A percentile compares a stretch with the other conserved stretches of the same genome.
phyloP scores from a whole-genome alignment of 2,888 invertebrate species.

The Andrena minutula region DNA sequence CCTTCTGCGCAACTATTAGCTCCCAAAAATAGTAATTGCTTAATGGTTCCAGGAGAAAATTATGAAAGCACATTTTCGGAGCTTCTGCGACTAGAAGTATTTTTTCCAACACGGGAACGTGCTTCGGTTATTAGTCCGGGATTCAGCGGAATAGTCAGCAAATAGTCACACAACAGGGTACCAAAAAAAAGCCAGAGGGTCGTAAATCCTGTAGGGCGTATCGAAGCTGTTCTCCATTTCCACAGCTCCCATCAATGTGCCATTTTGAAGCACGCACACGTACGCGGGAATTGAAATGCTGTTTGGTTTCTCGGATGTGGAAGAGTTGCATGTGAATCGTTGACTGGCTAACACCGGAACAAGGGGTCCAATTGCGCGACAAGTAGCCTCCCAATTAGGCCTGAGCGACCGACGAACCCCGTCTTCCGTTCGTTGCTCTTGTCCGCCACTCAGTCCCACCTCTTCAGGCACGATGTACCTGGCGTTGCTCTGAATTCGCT shows the following conservation, averaged over 20 bases:
- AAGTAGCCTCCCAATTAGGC: conserved; percentile 27
- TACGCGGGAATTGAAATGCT: neutral
- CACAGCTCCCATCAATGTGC: neutral
- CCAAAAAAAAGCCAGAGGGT: no score
- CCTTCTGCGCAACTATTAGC: no score
- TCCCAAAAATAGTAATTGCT: no score
- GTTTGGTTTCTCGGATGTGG: neutral
- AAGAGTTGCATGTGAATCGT: neutral
- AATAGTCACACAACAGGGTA: no score
- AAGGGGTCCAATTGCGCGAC: conserved; percentile 22
- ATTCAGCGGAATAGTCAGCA: no score
- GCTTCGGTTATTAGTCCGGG: no score
- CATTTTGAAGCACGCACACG: neutral
- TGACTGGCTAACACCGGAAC: neutral
- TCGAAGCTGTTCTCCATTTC: neutral
- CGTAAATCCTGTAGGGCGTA: neutral
- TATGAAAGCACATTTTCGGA: no score
- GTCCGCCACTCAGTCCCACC: neutral
- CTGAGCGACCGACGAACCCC: conserved; percentile 23
- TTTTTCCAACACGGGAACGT: no score
- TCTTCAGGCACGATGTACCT: neutral
- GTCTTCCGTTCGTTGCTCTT: conserved; percentile 10
- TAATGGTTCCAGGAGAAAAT: no score
- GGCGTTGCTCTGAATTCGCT: neutral
- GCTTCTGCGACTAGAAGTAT: no score